Conservation (phyloP, 1,140 invertebrate species). For the Euura saliciscinereae region DNA sequence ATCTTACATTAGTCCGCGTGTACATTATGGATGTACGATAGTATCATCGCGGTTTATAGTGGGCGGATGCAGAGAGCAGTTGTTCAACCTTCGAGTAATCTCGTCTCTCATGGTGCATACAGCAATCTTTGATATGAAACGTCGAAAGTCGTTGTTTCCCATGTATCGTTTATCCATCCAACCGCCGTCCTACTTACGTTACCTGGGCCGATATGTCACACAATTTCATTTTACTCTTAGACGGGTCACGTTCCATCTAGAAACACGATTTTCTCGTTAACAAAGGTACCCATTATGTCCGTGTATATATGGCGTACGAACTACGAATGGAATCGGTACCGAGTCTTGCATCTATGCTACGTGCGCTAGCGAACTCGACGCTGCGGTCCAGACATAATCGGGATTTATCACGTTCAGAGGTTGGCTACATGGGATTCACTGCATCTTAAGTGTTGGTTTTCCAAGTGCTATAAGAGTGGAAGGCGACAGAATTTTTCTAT, state of each 20-base stretch:
- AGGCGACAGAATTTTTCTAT: too few relatives aligned
- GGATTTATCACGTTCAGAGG: not conserved
- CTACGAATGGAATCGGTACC: too few relatives aligned
- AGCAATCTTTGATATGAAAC: not conserved
- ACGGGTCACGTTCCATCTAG: not conserved
- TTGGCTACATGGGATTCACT: not conserved
- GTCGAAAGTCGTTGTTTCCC: constrained; percentile 1
- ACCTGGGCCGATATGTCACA: constrained; percentile 4
- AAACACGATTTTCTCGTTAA: constrained; percentile 7
- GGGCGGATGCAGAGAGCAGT: not conserved
- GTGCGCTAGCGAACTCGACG: not conserved
- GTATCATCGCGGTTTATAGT: not conserved
- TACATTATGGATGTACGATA: not conserved
- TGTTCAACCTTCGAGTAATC: not conserved
- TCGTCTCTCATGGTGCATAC: not conserved
- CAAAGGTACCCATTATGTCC: not conserved
- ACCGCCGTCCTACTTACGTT: not conserved
- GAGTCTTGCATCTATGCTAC: not conserved
- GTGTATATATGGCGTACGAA: not conserved
- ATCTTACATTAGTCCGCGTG: not conserved
- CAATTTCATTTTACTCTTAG: not conserved
- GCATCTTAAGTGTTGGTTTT: not conserved
- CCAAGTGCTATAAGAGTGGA: too few relatives aligned
- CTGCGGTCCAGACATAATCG: not conserved
- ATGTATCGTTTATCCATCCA: not conserved